A percentile compares a stretch with the other conserved stretches of the same genome.
phyloP scores from a whole-genome alignment of 1,140 invertebrate genomes.

The Bombus superbus region DNA sequence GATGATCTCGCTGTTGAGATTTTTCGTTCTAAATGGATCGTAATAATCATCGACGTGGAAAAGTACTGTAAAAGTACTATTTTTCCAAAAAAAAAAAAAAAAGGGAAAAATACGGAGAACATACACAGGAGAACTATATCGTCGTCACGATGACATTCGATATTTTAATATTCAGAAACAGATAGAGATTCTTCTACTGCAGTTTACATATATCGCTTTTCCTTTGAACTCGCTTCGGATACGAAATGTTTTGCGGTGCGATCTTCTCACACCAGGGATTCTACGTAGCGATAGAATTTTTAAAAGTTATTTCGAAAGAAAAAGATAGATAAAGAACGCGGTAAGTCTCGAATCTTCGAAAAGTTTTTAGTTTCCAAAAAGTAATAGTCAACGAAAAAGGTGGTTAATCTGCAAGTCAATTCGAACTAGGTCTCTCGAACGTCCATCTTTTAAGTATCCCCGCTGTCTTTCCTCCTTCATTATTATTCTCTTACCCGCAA shows the following conservation, averaged over 20 bases:
- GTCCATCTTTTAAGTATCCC: background rate
- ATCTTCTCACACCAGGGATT: background rate
- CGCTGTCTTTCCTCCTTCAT: background rate
- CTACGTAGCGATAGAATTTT: background rate
- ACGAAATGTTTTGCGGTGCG: no score
- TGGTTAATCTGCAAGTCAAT: constrained; percentile 17
- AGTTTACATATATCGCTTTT: no score
- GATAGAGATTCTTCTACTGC: no score
- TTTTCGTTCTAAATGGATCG: background rate
- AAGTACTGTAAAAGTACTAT: no score
- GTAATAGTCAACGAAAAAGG: background rate
- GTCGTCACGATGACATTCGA: no score
- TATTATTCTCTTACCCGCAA: constrained; percentile 20
- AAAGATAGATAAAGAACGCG: background rate
- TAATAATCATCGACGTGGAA: no score
- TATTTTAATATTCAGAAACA: no score
- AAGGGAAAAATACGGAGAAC: no score
- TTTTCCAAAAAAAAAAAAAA: no score
- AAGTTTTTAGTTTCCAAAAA: background rate
- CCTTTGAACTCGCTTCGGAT: no score
- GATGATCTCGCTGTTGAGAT: background rate
- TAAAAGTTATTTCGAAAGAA: background rate
- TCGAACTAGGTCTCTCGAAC: background rate
- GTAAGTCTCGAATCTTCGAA: background rate
- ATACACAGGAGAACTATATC: no score